Conservation (phyloP, 2,113 vertebrate species). For the Heterotis niloticus region DNA sequence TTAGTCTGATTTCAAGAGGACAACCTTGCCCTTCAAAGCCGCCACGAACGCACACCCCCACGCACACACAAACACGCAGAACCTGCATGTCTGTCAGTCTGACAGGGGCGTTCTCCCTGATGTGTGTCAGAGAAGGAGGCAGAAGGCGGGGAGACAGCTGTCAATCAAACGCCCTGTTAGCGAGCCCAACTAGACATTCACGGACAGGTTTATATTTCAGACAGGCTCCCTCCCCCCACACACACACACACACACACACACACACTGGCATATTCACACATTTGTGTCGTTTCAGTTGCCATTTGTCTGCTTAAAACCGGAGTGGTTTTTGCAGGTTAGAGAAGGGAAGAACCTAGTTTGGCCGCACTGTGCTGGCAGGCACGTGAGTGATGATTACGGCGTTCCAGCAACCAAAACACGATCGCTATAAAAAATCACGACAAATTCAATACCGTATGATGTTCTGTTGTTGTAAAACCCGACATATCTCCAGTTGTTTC, state of each 20-base stretch:
- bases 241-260: too few species aligned
- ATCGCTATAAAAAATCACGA: background rate
- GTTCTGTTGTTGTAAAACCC: background rate
- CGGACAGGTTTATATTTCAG: background rate
- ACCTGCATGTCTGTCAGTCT: slow-evolving; percentile 28
- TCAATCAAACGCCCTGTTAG: slow-evolving; percentile 2
- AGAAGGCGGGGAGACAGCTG: background rate
- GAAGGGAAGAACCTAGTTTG: background rate
- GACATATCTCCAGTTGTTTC: too few species aligned
- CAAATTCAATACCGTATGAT: background rate
- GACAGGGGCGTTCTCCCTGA: slow-evolving; percentile 14
- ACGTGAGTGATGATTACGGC: background rate
- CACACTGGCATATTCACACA: background rate
- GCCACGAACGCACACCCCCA: slow-evolving; percentile 18
- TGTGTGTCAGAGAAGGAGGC: background rate
- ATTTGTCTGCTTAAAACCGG: background rate
- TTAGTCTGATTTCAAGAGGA: slow-evolving; percentile 52
- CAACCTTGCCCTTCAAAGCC: background rate
- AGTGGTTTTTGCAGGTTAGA: background rate
- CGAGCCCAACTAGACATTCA: background rate
- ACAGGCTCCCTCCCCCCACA: background rate
- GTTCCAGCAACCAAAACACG: background rate
- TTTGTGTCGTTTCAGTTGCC: background rate
- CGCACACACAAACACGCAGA: slow-evolving; percentile 42
- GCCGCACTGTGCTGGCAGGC: background rate